Conservation (phyloP, 2,797 vertebrate species). For the Sebastes oblongus region DNA sequence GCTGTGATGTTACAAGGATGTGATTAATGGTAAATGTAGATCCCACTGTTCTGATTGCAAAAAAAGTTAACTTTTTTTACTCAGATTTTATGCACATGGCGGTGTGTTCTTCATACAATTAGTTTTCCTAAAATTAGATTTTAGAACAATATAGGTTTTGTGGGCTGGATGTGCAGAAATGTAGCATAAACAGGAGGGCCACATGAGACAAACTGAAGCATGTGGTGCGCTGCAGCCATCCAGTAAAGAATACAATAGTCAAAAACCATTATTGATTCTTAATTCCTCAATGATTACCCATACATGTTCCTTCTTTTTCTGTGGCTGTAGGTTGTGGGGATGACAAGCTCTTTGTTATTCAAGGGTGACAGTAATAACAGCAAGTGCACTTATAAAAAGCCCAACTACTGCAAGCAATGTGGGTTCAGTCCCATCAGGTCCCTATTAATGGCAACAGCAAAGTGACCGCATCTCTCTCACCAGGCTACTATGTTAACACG, state of each 20-base stretch:
- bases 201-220: not conserved
- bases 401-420: slow-evolving; percentile 39
- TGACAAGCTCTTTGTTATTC: not conserved
- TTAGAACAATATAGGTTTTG: not conserved
- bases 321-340: not conserved
- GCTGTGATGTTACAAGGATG: too few relatives aligned
- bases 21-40: too few relatives aligned
- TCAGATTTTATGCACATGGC: too few relatives aligned
- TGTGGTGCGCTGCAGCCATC: not conserved
- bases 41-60: too few relatives aligned
- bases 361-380: slow-evolving; percentile 7
- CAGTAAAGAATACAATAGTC: not conserved
- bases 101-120: too few relatives aligned
- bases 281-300: not conserved
- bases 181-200: not conserved
- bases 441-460: slow-evolving; percentile 61
- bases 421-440: slow-evolving; percentile 16
- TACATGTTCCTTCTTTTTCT: not conserved
- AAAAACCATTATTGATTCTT: not conserved
- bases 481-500: slow-evolving; percentile 7
- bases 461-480: slow-evolving; percentile 46
- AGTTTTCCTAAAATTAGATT: too few relatives aligned
- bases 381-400: slow-evolving; percentile 48
- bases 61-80: too few relatives aligned
- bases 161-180: not conserved